A percentile compares a stretch with the other conserved stretches of the same genome.
Conservation (phyloP, 2,888 invertebrate genomes). For the Agrochola litura region DNA sequence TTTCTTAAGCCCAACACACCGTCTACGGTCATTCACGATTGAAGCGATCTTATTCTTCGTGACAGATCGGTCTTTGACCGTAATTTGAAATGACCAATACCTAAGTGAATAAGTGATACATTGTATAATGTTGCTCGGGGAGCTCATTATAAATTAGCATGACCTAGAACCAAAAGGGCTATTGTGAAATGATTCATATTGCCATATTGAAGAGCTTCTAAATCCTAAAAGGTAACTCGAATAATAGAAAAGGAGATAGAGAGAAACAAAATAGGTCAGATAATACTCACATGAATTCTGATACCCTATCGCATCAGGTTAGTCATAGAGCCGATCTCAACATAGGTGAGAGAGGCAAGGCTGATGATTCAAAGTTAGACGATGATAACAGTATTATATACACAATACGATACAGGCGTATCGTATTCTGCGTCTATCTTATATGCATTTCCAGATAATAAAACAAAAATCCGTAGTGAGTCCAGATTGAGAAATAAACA, state of each 20-base stretch:
- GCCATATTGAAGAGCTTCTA: background rate
- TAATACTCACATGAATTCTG: background rate
- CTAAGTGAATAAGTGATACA: constrained; percentile 45
- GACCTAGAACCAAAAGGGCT: constrained; percentile 13
- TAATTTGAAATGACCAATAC: constrained; percentile 51
- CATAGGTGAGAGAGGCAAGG: background rate
- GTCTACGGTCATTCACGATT: constrained; percentile 64
- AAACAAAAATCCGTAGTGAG: background rate
- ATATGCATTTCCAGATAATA: background rate
- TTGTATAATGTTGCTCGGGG: constrained; percentile 40
- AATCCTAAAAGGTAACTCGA: background rate
- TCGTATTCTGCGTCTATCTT: background rate
- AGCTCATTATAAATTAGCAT: constrained; percentile 42
- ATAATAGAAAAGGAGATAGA: background rate
- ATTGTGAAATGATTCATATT: background rate
- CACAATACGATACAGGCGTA: no score
- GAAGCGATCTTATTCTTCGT: constrained; percentile 53
- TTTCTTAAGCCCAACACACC: constrained; percentile 56
- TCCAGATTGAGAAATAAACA: constrained; percentile 19
- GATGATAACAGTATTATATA: background rate
- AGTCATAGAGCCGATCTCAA: background rate
- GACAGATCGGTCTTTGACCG: constrained; percentile 54
- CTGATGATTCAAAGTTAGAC: background rate
- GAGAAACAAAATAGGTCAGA: no score
- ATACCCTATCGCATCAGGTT: background rate